These are phyloP conservation scores for Leucoma salicis DNA, from an alignment of 2,888 invertebrate genomes.

Conservation along the genomic window DNA sequence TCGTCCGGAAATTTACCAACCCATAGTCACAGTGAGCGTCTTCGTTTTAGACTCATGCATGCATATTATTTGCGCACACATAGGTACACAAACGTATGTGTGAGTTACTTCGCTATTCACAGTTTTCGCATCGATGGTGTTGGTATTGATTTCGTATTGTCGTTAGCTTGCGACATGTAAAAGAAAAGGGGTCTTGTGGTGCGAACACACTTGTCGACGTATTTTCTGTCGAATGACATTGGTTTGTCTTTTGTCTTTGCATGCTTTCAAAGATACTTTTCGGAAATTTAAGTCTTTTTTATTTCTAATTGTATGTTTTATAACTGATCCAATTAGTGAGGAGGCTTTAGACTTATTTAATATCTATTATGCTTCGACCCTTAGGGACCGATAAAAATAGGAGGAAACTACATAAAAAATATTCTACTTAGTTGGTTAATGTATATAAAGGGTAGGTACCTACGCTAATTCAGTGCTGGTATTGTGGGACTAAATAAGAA, in stretches of 20 bases:
- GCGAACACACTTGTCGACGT: slow-evolving; percentile 44
- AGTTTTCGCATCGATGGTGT: slow-evolving; percentile 81
- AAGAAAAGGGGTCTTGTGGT: slow-evolving; percentile 75
- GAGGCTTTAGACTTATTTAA: no score
- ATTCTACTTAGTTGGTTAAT: no score
- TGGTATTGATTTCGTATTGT: slow-evolving; percentile 82
- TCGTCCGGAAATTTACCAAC: slow-evolving; percentile 12
- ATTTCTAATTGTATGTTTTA: not conserved
- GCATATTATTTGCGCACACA: slow-evolving; percentile 71
- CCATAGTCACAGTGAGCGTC: slow-evolving; percentile 62
- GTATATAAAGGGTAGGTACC: no score
- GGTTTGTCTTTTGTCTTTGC: slow-evolving; percentile 7
- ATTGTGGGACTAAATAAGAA: no score
- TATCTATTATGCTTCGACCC: no score
- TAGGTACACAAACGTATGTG: slow-evolving; percentile 45
- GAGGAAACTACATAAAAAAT: no score
- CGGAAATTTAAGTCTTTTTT: not conserved
- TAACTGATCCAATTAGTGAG: no score
- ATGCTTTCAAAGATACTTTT: not conserved
- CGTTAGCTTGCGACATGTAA: slow-evolving; percentile 79
- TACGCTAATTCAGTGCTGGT: no score
- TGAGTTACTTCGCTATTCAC: slow-evolving; percentile 67
- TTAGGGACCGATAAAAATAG: no score
- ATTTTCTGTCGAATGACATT: slow-evolving; percentile 6
- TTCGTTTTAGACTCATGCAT: slow-evolving; percentile 71